Conservation (phyloP, 2,113 vertebrate species). For the Hirundichthys speculiger region DNA sequence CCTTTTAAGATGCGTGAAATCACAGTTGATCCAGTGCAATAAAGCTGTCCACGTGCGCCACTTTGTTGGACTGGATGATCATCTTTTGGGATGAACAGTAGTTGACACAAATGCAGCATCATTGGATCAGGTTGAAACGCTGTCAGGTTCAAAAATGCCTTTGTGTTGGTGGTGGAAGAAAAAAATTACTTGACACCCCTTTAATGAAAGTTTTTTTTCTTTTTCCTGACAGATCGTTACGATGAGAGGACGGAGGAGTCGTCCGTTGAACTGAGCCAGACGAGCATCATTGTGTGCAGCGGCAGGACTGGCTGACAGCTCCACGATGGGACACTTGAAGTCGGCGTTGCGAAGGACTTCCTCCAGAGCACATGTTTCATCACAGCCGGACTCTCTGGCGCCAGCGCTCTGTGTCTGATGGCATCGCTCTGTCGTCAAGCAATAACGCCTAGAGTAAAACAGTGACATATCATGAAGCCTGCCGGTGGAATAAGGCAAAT, state of each 20-base stretch:
- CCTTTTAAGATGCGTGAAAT: constrained; percentile 22
- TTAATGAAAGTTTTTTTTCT: constrained; percentile 35
- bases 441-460: constrained; percentile 21
- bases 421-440: constrained; percentile 16
- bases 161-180: too few species aligned
- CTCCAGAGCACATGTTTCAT: constrained; percentile 23
- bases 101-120: too few species aligned
- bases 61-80: too few species aligned
- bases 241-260: constrained; percentile 46
- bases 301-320: constrained; percentile 24
- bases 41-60: too few species aligned
- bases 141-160: constrained; percentile 6
- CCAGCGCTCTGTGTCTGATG: constrained; percentile 33
- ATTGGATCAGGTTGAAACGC: background rate
- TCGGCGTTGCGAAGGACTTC: constrained; percentile 38
- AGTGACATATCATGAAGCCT: constrained; percentile 44
- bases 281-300: constrained; percentile 17
- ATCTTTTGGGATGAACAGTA: too few species aligned
- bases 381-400: constrained; percentile 27
- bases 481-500: constrained; percentile 21
- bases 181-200: too few species aligned
- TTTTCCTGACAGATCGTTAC: constrained; percentile 56
- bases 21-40: constrained; percentile 3
- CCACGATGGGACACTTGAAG: constrained; percentile 52
- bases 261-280: constrained; percentile 11